phyloP scores from a whole-genome alignment of 92 coral and sea anemone genomes.

The Phenganax subtilis region DNA sequence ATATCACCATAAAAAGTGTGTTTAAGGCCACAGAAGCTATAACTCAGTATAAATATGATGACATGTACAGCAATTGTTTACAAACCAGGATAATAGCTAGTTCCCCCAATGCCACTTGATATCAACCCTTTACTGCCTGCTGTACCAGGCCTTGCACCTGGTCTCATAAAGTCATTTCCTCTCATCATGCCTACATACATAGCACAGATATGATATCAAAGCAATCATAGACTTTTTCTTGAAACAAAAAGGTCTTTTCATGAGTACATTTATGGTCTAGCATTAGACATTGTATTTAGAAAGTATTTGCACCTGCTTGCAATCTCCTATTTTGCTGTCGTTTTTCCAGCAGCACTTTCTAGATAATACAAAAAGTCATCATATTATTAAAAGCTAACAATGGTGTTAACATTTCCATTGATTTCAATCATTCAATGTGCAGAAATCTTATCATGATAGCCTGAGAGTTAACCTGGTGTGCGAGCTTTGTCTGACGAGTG shows the following conservation, averaged over 20 bases:
- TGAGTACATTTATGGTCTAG: too few relatives aligned
- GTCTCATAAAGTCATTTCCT: slow-evolving; percentile 85
- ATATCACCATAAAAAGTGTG: too few relatives aligned
- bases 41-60: too few relatives aligned
- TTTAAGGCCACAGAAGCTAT: too few relatives aligned
- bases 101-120: slow-evolving; percentile 59
- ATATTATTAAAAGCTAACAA: too few relatives aligned
- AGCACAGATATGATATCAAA: not conserved
- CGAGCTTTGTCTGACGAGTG: slow-evolving; percentile 74
- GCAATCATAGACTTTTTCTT: too few relatives aligned
- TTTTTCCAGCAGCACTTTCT: slow-evolving; percentile 78
- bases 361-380: slow-evolving; percentile 2
- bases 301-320: slow-evolving; percentile 57
- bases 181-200: slow-evolving; percentile 77
- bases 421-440: too few relatives aligned
- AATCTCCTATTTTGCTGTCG: slow-evolving; percentile 75
- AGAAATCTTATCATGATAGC: too few relatives aligned
- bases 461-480: slow-evolving; percentile 66
- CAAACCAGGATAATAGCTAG: slow-evolving; percentile 68
- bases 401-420: too few relatives aligned
- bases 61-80: too few relatives aligned
- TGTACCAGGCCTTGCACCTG: slow-evolving; percentile 67
- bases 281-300: not conserved
- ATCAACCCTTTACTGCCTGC: slow-evolving; percentile 64
- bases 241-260: too few relatives aligned